phyloP scores from a whole-genome alignment of 2,113 vertebrate genomes.

The Chaetodon trifascialis region DNA sequence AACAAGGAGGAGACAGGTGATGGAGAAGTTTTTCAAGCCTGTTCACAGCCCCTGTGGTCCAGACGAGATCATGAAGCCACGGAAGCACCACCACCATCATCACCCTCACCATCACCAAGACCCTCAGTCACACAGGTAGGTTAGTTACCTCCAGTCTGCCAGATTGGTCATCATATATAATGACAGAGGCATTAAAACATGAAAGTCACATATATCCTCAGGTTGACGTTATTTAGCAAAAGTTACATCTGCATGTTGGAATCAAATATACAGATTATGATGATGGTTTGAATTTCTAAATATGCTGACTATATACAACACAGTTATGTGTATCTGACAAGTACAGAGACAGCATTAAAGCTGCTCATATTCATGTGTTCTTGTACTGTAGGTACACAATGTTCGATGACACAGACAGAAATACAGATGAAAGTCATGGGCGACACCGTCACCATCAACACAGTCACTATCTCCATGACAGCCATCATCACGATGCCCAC shows the following conservation, averaged over 20 bases:
- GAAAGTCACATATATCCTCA: neutral
- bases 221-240: neutral
- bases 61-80: slow-evolving; percentile 63
- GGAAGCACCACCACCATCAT: slow-evolving; percentile 62
- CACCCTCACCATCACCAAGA: slow-evolving; percentile 58
- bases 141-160: neutral
- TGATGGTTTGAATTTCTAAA: neutral
- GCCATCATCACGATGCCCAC: slow-evolving; percentile 21
- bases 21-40: slow-evolving; percentile 85
- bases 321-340: no score
- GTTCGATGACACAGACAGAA: slow-evolving; percentile 60
- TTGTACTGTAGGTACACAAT: slow-evolving; percentile 64
- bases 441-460: slow-evolving; percentile 44
- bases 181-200: neutral
- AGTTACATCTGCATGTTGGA: neutral
- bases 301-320: neutral
- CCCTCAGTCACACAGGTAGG: slow-evolving; percentile 69
- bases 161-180: neutral
- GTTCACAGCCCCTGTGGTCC: slow-evolving; percentile 64
- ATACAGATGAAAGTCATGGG: slow-evolving; percentile 58
- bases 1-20: slow-evolving; percentile 64
- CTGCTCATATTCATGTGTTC: neutral
- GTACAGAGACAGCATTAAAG: neutral
- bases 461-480: slow-evolving; percentile 37
- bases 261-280: neutral